Conservation (phyloP, 2,113 vertebrate species). For the Psittacula cyanocephala region DNA sequence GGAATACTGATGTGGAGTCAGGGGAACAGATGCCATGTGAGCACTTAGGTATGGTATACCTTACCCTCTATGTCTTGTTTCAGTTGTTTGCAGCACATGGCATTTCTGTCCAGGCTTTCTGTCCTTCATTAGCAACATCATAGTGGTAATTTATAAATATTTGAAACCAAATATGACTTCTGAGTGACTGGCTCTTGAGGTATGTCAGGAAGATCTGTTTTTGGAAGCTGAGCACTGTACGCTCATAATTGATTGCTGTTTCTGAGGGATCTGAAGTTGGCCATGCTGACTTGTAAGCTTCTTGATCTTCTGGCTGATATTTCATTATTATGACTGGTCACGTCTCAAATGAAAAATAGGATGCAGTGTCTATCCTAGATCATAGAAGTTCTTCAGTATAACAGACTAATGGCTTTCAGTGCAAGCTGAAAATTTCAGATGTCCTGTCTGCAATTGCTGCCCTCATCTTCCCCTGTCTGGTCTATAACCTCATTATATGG, state of each 20-base stretch:
- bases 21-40: not conserved
- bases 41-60: not conserved
- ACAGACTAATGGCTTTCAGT: not conserved
- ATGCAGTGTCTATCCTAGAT: not conserved
- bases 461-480: not conserved
- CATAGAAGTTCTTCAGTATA: not conserved
- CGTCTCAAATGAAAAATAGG: not conserved
- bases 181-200: not conserved
- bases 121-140: not conserved
- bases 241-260: not conserved
- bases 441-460: not conserved
- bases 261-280: not conserved
- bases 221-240: not conserved
- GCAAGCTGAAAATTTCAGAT: not conserved
- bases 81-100: not conserved
- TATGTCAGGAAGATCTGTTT: not conserved
- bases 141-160: not conserved
- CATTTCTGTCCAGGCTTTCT: constrained; percentile 2
- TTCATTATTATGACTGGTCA: not conserved
- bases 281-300: not conserved
- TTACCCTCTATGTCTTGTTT: not conserved
- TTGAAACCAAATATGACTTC: constrained; percentile 1
- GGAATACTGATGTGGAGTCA: not conserved
- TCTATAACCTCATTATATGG: not conserved
- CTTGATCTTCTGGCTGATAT: not conserved